Evolutionary conservation across 2,797 vertebrate species (phyloP).

Genomic region (Thaleichthys pacificus): DNA sequence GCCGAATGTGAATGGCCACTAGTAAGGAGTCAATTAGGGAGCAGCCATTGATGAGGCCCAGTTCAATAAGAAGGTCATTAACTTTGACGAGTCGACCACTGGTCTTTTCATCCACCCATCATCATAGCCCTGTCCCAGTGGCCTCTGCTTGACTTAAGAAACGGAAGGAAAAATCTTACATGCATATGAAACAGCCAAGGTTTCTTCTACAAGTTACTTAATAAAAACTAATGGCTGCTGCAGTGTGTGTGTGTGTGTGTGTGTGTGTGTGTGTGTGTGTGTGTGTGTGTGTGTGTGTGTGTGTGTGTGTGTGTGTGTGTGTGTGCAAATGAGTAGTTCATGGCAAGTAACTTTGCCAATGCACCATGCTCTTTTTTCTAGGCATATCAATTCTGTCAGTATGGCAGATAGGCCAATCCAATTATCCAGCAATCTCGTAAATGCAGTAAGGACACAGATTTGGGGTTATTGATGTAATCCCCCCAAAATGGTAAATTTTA

Average conservation of each 20-base stretch:
- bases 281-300: neutral
- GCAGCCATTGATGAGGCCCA: constrained; percentile 46
- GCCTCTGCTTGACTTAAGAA: constrained; percentile 23
- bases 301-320: neutral
- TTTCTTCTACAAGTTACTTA: too few relatives aligned
- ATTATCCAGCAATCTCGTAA: constrained; percentile 36
- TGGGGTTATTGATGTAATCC: neutral
- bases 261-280: neutral
- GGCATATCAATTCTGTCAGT: constrained; percentile 2
- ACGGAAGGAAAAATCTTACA: constrained; percentile 40
- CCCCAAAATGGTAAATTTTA: too few relatives aligned
- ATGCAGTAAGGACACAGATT: constrained; percentile 9
- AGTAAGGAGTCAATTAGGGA: constrained; percentile 29
- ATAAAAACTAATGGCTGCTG: neutral
- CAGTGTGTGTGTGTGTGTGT: neutral
- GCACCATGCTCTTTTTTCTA: neutral
- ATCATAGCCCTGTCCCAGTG: constrained; percentile 35
- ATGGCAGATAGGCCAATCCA: constrained; percentile 24
- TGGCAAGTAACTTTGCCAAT: neutral
- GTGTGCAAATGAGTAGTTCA: too few relatives aligned
- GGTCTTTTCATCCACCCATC: constrained; percentile 52
- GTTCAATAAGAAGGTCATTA: constrained; percentile 56
- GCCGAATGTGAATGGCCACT: constrained; percentile 30
- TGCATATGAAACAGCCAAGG: too few relatives aligned
- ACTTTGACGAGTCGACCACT: constrained; percentile 36